Conservation (phyloP, 2,888 invertebrate genomes). For the Apotomis betuletana region DNA sequence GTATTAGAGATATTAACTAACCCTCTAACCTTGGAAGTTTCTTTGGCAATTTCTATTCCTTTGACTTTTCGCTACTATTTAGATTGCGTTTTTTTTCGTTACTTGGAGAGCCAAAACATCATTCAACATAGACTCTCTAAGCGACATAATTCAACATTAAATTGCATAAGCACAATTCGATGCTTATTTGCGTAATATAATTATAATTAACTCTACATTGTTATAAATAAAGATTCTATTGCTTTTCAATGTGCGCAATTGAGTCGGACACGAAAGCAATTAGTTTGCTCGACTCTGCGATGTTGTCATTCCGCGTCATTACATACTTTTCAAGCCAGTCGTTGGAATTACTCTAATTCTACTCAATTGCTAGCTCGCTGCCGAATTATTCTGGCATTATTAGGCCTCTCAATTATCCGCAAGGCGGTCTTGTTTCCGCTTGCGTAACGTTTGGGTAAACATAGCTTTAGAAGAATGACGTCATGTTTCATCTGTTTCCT, state of each 20-base stretch:
- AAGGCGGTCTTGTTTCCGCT: slow-evolving; percentile 20
- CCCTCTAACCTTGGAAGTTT: too few species aligned
- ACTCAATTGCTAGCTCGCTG: slow-evolving; percentile 38
- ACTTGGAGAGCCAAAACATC: too few species aligned
- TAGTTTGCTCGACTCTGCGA: slow-evolving; percentile 8
- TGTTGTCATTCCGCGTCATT: slow-evolving; percentile 34
- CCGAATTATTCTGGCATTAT: slow-evolving; percentile 36
- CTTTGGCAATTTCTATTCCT: too few species aligned
- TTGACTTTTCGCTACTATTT: too few species aligned
- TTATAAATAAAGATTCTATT: background rate
- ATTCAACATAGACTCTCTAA: too few species aligned
- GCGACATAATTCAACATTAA: background rate
- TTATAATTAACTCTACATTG: slow-evolving; percentile 2
- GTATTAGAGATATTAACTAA: too few species aligned
- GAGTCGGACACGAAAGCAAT: slow-evolving; percentile 23
- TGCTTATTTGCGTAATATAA: background rate
- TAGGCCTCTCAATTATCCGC: slow-evolving; percentile 19
- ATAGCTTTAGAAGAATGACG: slow-evolving; percentile 14
- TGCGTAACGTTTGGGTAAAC: slow-evolving; percentile 25
- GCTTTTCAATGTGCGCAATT: background rate
- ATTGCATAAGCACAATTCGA: background rate
- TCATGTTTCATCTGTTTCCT: slow-evolving; percentile 22
- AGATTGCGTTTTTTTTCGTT: too few species aligned
- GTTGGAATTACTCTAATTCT: slow-evolving; percentile 28
- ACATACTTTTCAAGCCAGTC: slow-evolving; percentile 7